phyloP scores from a whole-genome alignment of 1,140 invertebrate genomes.

The Scaptomyza hsui region DNA sequence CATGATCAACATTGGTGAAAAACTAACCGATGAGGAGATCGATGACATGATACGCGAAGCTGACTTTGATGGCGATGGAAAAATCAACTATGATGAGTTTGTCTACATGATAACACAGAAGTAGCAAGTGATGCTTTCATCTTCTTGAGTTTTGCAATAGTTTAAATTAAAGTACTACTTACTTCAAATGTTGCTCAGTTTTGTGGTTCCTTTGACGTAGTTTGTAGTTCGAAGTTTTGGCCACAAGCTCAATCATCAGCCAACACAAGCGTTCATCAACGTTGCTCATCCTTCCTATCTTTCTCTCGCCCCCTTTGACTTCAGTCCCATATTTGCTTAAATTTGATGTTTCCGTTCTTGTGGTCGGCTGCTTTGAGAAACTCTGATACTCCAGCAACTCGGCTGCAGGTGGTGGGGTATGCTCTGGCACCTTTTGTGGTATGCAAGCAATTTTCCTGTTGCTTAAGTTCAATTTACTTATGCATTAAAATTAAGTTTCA shows the following conservation, averaged over 20 bases:
- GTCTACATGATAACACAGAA: conserved; percentile 68
- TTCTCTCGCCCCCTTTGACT: not conserved
- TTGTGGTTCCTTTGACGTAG: not conserved
- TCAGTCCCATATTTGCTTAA: conserved; percentile 28
- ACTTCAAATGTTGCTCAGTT: not conserved
- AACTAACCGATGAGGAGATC: conserved; percentile 66
- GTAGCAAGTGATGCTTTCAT: conserved; percentile 11
- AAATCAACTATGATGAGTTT: conserved; percentile 91
- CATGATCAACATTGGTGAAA: conserved; percentile 64
- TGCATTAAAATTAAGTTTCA: conserved; percentile 66
- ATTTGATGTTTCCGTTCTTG: conserved; percentile 54
- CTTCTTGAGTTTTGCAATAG: conserved; percentile 4
- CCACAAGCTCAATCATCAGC: conserved; percentile 20
- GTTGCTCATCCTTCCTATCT: not conserved
- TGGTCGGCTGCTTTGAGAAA: conserved; percentile 37
- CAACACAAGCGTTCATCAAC: not conserved
- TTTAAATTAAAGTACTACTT: conserved; percentile 28
- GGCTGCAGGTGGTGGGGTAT: not conserved
- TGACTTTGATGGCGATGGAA: conserved; percentile 95
- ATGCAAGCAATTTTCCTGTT: conserved; percentile 70
- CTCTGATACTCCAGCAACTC: conserved; percentile 10
- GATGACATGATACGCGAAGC: conserved; percentile 89
- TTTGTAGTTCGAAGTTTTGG: not conserved
- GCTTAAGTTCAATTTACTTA: conserved; percentile 76
- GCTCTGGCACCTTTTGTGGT: conserved; percentile 53